phyloP scores from a whole-genome alignment of 2,113 vertebrate species.

The Hymenochirus boettgeri region DNA sequence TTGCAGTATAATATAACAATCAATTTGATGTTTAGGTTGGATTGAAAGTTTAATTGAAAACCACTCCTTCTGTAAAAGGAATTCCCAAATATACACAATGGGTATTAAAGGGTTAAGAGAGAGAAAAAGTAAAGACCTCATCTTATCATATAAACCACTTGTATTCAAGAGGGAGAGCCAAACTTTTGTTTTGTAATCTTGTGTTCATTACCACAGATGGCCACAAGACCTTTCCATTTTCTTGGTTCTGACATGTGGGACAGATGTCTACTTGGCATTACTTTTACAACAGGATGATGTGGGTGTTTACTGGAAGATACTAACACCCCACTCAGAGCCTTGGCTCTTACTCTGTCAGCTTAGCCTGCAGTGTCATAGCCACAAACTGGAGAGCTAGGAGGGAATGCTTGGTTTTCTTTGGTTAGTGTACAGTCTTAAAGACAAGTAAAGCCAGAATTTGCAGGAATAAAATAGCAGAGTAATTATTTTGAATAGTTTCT shows the following conservation, averaged over 20 bases:
- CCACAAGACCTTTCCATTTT: background rate
- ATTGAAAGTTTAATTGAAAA: too few species aligned
- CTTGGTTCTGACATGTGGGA: slow-evolving; percentile 17
- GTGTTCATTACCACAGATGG: slow-evolving; percentile 39
- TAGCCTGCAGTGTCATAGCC: background rate
- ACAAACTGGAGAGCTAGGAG: background rate
- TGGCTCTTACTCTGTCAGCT: slow-evolving; percentile 1
- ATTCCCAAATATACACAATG: too few species aligned
- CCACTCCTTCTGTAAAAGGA: too few species aligned
- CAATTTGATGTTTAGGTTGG: too few species aligned
- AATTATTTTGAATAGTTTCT: background rate
- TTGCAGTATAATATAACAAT: too few species aligned
- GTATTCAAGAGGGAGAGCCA: background rate
- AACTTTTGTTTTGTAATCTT: slow-evolving; percentile 25
- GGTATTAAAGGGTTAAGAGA: background rate
- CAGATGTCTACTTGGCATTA: slow-evolving; percentile 36
- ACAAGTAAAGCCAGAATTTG: background rate
- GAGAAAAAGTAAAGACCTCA: background rate
- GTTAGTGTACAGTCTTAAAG: background rate
- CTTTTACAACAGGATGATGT: slow-evolving; percentile 2
- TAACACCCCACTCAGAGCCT: slow-evolving; percentile 22
- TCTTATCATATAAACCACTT: too few species aligned
- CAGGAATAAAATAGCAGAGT: background rate
- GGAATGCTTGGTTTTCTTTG: background rate
- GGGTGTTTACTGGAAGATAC: slow-evolving; percentile 28